Evolutionary conservation across 1,140 invertebrate genomes (phyloP), one percentile per base, ranked within the genome.

Genomic region (Drosophila navojoa): DNA sequence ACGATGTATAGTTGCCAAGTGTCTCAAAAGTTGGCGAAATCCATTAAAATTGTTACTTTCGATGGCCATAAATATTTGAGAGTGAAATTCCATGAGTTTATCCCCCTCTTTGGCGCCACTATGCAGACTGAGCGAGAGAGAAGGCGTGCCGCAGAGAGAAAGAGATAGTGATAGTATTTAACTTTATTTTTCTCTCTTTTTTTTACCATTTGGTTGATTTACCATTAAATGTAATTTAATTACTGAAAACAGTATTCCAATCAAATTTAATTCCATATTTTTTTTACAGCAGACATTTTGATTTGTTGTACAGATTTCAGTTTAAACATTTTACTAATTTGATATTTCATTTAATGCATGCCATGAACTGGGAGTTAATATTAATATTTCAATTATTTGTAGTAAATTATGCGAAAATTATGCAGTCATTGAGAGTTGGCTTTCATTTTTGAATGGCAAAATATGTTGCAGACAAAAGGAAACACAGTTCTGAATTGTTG

Each of bases 31-130:
- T 76, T 44, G 32, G 13, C 15, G 50, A 67, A 63, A 81, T 78
- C 67, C 81, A 86, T 81, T 86, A 79, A 79, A 85, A 62, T 73
- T 32, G 38, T 47, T 52, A 59, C 44, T 59, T 47, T 59, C 57
- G 25, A 60, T 55, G 44, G 58, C 60, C 68, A 79, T 76, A 82
- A 82, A 79, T 76, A 67, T 53, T 45, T 69, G 22, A 52, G 11
- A 70, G 7, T 40, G 7, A 53, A 27, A 55, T 19, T 52, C 15
- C 52, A 50, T 10, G 55, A 45, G 38, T 57, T 22, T 22, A 61
- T 69, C 32, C 58, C 22, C 32, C 58, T 22, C n/a, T 15, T n/a
- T 61, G 67, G 57, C 67, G 67, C 58, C 67, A 61, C 49, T 27
- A 61, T 61, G 45, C 40, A 52, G 54, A n/a, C n/a, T 42, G 13